These are phyloP conservation scores for Heteromormyrus szaboi DNA, from an alignment of 2,797 vertebrate genomes.

Conservation along the genomic window DNA sequence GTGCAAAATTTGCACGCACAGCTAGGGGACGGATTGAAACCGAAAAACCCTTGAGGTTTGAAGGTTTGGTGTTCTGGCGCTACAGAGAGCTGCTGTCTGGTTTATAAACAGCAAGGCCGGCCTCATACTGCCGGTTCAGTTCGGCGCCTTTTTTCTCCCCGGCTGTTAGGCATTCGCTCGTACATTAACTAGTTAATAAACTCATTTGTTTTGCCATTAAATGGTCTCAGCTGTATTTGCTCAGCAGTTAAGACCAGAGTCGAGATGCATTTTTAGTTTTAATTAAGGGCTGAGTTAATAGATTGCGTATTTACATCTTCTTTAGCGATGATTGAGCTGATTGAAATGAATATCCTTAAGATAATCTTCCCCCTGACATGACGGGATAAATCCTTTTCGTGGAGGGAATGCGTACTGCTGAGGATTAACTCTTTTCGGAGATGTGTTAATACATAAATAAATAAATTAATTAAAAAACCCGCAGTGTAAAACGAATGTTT, in stretches of 20 bases:
- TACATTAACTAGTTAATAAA: constrained; percentile 11
- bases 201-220: constrained; percentile 7
- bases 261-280: neutral
- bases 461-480: too few relatives aligned
- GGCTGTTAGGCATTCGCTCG: neutral
- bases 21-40: neutral
- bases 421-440: neutral
- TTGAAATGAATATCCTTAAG: constrained; percentile 3
- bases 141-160: neutral
- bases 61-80: neutral
- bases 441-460: neutral
- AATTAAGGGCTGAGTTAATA: neutral
- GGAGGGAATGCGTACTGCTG: neutral
- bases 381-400: neutral
- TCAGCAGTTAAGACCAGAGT: constrained; percentile 11
- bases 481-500: neutral
- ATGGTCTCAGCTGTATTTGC: constrained; percentile 5
- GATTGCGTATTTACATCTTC: neutral
- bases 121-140: neutral
- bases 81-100: neutral
- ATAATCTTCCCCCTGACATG: neutral
- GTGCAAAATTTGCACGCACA: neutral
- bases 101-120: neutral
- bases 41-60: neutral
- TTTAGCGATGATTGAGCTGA: constrained; percentile 7